Evolutionary conservation across 2,888 invertebrate species (phyloP).

Genomic region (Mamestra brassicae): DNA sequence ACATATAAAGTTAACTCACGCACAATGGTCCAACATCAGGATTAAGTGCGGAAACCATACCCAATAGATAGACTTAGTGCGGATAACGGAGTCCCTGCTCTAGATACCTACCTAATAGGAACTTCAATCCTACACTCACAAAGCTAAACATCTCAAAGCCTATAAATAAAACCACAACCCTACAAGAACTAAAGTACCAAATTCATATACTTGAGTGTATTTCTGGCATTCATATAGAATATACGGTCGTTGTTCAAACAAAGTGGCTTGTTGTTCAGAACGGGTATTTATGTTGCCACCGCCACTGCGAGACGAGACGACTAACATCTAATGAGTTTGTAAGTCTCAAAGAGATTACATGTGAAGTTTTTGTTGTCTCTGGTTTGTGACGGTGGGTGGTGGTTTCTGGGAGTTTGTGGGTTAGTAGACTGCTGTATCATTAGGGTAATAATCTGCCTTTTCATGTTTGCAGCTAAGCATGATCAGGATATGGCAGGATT

Average conservation of each 20-base stretch:
- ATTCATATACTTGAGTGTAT: conserved; percentile 52
- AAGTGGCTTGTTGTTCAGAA: conserved; percentile 65
- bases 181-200: conserved; percentile 48
- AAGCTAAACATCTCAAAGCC: conserved; percentile 16
- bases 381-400: conserved; percentile 15
- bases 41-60: too few species aligned
- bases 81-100: too few species aligned
- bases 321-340: conserved; percentile 77
- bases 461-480: neutral
- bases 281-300: conserved; percentile 70
- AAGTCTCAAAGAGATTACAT: conserved; percentile 71
- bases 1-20: too few species aligned
- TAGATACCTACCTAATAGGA: neutral
- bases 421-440: neutral
- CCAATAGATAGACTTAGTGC: too few species aligned
- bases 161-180: conserved; percentile 50
- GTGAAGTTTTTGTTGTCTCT: conserved; percentile 66
- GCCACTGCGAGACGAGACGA: conserved; percentile 64
- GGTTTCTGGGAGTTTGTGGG: conserved; percentile 7
- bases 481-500: neutral
- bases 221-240: conserved; percentile 69
- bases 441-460: neutral
- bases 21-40: too few species aligned
- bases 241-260: conserved; percentile 76
- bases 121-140: conserved; percentile 7